Percentiles rank a stretch among this genome's conserved stretches.
These are phyloP conservation scores for Acholoe squamosa DNA, from an alignment of 2,888 invertebrate genomes.

Conservation along the genomic window DNA sequence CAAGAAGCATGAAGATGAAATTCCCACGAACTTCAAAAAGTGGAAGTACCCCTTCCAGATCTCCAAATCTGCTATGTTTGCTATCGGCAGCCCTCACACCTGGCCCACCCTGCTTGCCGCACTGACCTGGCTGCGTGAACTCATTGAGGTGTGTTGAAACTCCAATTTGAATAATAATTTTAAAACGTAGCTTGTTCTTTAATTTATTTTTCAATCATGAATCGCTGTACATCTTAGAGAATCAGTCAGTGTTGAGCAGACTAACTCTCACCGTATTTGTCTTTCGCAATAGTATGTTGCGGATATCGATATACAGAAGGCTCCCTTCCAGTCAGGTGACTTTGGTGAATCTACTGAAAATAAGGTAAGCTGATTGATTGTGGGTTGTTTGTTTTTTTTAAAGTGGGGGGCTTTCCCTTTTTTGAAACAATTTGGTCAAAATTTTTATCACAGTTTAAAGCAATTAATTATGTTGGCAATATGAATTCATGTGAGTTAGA, in stretches of 20 bases:
- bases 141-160: constrained; percentile 73
- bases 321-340: constrained; percentile 11
- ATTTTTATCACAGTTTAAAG: too few species aligned
- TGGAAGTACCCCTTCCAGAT: constrained; percentile 80
- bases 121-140: constrained; percentile 77
- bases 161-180: too few species aligned
- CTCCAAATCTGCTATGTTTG: constrained; percentile 78
- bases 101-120: constrained; percentile 80
- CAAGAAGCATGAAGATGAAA: constrained; percentile 78
- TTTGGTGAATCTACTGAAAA: constrained; percentile 5
- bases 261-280: too few species aligned
- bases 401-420: too few species aligned
- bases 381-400: too few species aligned
- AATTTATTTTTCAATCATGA: too few species aligned
- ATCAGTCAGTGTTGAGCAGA: too few species aligned
- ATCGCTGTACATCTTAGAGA: too few species aligned
- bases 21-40: constrained; percentile 77
- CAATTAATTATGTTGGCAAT: too few species aligned
- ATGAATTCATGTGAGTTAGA: too few species aligned
- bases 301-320: constrained; percentile 8
- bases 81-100: constrained; percentile 79
- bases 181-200: too few species aligned
- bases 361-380: background rate
- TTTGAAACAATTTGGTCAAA: too few species aligned
- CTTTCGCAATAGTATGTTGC: background rate